phyloP scores from a whole-genome alignment of 1,140 invertebrate genomes.

The Aphidius gifuensis region DNA sequence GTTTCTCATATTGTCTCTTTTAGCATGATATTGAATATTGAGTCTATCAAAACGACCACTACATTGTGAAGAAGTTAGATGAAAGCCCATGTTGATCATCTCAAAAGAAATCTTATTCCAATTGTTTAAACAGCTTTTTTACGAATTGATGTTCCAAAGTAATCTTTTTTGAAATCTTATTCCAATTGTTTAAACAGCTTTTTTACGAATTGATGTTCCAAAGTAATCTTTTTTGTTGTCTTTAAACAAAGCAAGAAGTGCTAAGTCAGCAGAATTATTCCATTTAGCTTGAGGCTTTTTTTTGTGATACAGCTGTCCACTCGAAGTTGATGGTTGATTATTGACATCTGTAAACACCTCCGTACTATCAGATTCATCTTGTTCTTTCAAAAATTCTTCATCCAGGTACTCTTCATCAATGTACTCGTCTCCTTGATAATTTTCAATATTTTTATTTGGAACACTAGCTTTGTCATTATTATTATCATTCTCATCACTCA shows the following conservation, averaged over 20 bases:
- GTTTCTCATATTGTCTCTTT: constrained; percentile 10
- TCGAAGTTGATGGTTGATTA: too few species aligned
- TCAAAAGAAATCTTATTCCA: not conserved
- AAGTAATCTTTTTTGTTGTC: not conserved
- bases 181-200: not conserved
- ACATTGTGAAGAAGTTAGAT: not conserved
- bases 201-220: not conserved
- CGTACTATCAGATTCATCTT: too few species aligned
- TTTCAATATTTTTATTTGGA: too few species aligned
- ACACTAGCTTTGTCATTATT: too few species aligned
- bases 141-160: not conserved
- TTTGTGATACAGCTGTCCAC: too few species aligned
- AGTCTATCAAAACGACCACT: not conserved
- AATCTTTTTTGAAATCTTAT: not conserved
- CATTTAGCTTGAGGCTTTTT: not conserved
- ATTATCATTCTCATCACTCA: too few species aligned
- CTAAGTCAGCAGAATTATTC: not conserved
- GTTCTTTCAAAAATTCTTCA: too few species aligned
- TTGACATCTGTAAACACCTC: too few species aligned
- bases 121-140: not conserved
- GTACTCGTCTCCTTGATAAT: too few species aligned
- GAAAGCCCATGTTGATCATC: not conserved
- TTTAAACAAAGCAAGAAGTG: not conserved
- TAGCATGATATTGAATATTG: not conserved
- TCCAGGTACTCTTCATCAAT: too few species aligned